These are phyloP conservation scores for Thomomys bottae DNA, from an alignment of 2,113 vertebrate genomes.

Conservation along the genomic window DNA sequence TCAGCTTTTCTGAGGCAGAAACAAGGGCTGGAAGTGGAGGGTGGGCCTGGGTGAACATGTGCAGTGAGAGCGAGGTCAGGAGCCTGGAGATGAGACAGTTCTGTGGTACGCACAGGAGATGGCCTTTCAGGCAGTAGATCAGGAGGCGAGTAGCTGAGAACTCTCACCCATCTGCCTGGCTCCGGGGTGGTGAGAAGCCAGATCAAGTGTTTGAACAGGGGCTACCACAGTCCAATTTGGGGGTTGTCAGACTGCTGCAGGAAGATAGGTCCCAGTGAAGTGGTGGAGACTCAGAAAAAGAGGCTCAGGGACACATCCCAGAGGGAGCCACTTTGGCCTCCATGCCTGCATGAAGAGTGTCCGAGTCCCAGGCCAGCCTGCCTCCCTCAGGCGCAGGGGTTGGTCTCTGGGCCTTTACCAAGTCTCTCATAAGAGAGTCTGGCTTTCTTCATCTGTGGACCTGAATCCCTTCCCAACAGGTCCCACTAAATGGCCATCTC, in stretches of 20 bases:
- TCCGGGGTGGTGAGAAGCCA: neutral
- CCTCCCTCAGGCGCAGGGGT: neutral
- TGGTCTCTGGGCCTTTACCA: neutral
- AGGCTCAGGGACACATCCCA: too few relatives aligned
- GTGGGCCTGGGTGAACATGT: rapidly evolving
- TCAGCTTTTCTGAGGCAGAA: neutral
- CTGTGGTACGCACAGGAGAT: rapidly evolving
- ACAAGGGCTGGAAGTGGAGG: neutral
- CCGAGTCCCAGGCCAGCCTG: neutral
- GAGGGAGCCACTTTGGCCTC: too few relatives aligned
- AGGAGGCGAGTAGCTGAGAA: neutral
- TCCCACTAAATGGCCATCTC: neutral
- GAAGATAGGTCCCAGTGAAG: neutral
- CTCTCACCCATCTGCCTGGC: neutral
- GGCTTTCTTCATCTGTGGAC: neutral
- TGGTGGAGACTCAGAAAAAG: neutral
- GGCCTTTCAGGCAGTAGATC: neutral
- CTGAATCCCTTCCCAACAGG: neutral
- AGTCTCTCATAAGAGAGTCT: neutral
- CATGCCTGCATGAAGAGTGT: too few relatives aligned
- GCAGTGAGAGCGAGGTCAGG: neutral
- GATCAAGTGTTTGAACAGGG: too few relatives aligned
- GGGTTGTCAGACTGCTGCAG: neutral
- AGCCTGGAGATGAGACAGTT: neutral
- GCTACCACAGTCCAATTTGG: neutral